Conservation (phyloP, 2,113 vertebrate genomes). For the Eonycteris spelaea region DNA sequence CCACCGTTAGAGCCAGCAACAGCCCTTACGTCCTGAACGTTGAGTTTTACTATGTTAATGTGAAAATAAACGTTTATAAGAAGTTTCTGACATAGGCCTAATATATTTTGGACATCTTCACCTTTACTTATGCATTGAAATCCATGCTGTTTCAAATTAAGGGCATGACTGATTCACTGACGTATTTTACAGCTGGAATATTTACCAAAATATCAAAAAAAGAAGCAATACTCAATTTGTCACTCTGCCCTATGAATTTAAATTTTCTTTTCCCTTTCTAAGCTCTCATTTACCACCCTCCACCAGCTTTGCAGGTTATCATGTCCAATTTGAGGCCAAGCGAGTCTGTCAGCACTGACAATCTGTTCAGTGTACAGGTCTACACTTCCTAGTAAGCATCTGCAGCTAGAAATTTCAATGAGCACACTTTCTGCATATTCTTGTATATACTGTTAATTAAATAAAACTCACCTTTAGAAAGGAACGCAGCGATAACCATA, state of each 20-base stretch:
- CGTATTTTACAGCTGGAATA: neutral
- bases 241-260: neutral
- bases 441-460: neutral
- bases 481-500: slow-evolving; percentile 97
- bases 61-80: neutral
- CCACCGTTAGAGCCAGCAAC: fast-evolving
- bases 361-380: neutral
- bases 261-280: neutral
- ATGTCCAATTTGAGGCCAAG: neutral
- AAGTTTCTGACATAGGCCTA: neutral
- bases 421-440: neutral
- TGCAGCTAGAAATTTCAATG: neutral
- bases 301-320: neutral
- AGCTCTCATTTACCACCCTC: neutral
- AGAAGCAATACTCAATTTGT: neutral
- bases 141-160: neutral
- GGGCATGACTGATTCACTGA: neutral
- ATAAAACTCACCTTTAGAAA: slow-evolving; percentile 90
- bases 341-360: neutral
- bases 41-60: neutral
- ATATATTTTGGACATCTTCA: neutral
- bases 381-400: neutral
- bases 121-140: neutral
- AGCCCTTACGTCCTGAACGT: neutral
- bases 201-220: neutral